phyloP scores from a whole-genome alignment of 2,797 vertebrate species.

The Otolemur crassicaudatus region DNA sequence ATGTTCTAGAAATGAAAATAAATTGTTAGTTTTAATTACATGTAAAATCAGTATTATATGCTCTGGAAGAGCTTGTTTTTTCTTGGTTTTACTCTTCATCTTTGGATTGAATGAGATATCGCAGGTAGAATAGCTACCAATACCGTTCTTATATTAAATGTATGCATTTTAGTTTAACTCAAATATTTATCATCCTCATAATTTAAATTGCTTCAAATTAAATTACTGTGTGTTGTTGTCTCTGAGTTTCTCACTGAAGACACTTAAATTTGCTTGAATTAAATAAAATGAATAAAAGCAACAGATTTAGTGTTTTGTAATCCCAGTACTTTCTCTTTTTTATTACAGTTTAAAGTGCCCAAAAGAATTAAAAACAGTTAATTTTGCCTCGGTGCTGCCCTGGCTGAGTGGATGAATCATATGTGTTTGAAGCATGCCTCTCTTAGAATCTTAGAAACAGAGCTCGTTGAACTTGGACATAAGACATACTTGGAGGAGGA shows the following conservation, averaged over 20 bases:
- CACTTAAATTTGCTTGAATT: background rate
- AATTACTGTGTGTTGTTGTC: background rate
- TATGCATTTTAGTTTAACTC: slow-evolving; percentile 56
- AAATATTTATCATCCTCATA: slow-evolving; percentile 47
- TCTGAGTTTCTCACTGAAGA: slow-evolving; percentile 9
- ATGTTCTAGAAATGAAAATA: slow-evolving; percentile 88
- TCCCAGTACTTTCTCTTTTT: background rate
- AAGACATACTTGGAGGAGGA: accelerated
- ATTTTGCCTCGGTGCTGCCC: background rate
- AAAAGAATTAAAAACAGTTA: background rate
- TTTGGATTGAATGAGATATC: slow-evolving; percentile 70
- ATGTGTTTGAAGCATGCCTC: accelerated
- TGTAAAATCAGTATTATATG: slow-evolving; percentile 85
- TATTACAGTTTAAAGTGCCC: background rate
- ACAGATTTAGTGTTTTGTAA: background rate
- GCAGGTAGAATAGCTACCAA: slow-evolving; percentile 64
- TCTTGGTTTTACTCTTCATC: slow-evolving; percentile 81
- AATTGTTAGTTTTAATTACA: slow-evolving; percentile 89
- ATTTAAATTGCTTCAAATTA: slow-evolving; percentile 66
- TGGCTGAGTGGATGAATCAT: accelerated
- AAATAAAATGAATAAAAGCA: background rate
- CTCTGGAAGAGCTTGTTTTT: slow-evolving; percentile 71
- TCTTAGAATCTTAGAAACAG: background rate
- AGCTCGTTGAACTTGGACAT: no score
- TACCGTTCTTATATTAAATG: slow-evolving; percentile 70